Conservation (phyloP, 2,113 vertebrate species). For the Silurus asotus region DNA sequence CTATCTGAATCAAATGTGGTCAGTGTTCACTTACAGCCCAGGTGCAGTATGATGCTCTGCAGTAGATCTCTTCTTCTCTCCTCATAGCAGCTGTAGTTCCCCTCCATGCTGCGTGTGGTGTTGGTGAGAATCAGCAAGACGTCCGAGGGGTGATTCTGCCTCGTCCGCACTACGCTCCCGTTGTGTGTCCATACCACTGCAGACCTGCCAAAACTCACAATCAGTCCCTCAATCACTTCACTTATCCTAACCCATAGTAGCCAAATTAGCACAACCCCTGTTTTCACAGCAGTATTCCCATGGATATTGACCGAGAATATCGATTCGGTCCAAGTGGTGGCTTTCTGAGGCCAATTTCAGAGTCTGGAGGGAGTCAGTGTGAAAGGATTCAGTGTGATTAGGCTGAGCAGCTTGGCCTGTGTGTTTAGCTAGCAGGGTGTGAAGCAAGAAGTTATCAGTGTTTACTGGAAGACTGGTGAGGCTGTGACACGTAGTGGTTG, state of each 20-base stretch:
- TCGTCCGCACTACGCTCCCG: constrained; percentile 56
- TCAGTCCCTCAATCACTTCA: constrained; percentile 37
- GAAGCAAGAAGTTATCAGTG: constrained; percentile 44
- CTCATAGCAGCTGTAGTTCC: constrained; percentile 77
- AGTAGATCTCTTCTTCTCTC: constrained; percentile 63
- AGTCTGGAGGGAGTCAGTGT: constrained; percentile 33
- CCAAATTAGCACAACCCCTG: constrained; percentile 18
- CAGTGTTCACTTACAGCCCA: constrained; percentile 72
- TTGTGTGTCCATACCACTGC: constrained; percentile 71
- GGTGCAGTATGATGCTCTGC: constrained; percentile 62
- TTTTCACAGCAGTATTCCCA: constrained; percentile 13
- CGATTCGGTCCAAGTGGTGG: constrained; percentile 25
- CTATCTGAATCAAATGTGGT: too few relatives aligned
- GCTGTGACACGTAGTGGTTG: not conserved
- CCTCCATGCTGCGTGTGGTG: constrained; percentile 65
- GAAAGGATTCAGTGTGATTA: constrained; percentile 44
- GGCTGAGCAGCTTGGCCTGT: constrained; percentile 24
- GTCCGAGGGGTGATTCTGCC: constrained; percentile 61
- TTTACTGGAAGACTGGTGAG: constrained; percentile 44
- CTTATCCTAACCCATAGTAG: not conserved
- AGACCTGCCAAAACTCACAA: constrained; percentile 58
- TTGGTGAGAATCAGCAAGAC: constrained; percentile 66
- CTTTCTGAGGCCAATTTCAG: constrained; percentile 35
- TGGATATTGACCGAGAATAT: constrained; percentile 31
- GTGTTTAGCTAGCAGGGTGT: constrained; percentile 20